Evolutionary conservation across 1,140 invertebrate genomes (phyloP).

Genomic region (Drosophila willistoni): DNA sequence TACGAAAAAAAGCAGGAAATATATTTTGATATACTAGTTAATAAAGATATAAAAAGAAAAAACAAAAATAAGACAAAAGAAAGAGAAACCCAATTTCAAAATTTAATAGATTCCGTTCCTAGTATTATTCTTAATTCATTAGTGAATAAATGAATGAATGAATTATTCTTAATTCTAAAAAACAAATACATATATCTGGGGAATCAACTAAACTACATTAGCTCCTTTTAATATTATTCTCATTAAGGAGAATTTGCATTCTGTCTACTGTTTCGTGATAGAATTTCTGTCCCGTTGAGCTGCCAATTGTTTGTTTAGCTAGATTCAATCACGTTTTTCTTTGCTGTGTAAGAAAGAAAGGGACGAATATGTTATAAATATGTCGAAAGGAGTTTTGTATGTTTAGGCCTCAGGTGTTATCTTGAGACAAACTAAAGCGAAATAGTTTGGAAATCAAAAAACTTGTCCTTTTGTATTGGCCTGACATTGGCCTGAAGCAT

Average conservation of each 20-base stretch:
- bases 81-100: too few relatives aligned
- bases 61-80: too few relatives aligned
- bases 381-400: constrained; percentile 36
- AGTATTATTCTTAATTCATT: too few relatives aligned
- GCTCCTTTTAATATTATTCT: not conserved
- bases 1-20: too few relatives aligned
- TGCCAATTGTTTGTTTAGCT: not conserved
- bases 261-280: not conserved
- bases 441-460: constrained; percentile 29
- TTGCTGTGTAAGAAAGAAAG: not conserved
- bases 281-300: not conserved
- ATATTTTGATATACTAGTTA: too few relatives aligned
- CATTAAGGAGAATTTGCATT: too few relatives aligned
- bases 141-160: too few relatives aligned
- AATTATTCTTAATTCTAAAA: too few relatives aligned
- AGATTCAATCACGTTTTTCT: not conserved
- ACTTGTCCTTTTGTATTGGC: constrained; percentile 16
- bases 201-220: too few relatives aligned
- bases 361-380: constrained; percentile 5
- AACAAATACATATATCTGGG: too few relatives aligned
- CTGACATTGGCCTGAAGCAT: constrained; percentile 24
- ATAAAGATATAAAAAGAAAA: too few relatives aligned
- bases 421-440: constrained; percentile 23
- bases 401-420: constrained; percentile 44
- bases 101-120: too few relatives aligned